Evolutionary conservation across 2,113 vertebrate genomes (phyloP), one percentile per base, ranked within the genome.

Genomic region (Cyanoramphus novaezelandiae): DNA sequence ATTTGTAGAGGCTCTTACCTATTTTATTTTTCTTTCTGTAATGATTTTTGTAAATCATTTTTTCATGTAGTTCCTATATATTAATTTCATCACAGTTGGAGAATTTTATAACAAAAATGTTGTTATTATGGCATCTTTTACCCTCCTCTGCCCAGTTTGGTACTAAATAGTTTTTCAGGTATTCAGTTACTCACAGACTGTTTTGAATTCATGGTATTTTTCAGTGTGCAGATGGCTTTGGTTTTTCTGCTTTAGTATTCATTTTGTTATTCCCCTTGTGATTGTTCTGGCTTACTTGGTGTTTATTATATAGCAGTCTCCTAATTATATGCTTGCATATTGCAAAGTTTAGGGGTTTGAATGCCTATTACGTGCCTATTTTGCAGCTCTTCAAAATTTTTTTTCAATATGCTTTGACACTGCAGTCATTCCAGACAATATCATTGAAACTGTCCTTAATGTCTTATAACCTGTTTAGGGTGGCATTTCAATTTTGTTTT

Each of bases 251-350:
- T 86, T 90, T 78, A 82, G 37, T 49, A 72, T 82, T 97, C 33
- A 78, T 92, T 96, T 86, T 94, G 21, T 74, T 90, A 79, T 75
- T 94, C 64, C 35, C 20, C 59, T 62, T 71, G 76, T 95, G 81
- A 96, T 92, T 96, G 67, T 95, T 95, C 60, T 80, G 41, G 29
- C 46, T 93, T 93, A 92, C 94, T 95, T 93, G 50, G 50, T 94
- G 69, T 94, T 97, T 94, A 92, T 97, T 90, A 65, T 93, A 77
- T 88, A 82, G 84, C 37, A 70, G 21, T 69, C 11, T 53, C 33
- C 65, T 96, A 97, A 97, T 94, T 95, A 94, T 59, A 92, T 71
- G 46, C 82, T 94, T 95, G 62, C 44, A 85, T 71, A 82, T 75
- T 90, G 59, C 59, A 81, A 92, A 96, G 37, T 95, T 93, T 92